Conservation (phyloP, 1,140 invertebrate species). For the Macrobrachium rosenbergii region DNA sequence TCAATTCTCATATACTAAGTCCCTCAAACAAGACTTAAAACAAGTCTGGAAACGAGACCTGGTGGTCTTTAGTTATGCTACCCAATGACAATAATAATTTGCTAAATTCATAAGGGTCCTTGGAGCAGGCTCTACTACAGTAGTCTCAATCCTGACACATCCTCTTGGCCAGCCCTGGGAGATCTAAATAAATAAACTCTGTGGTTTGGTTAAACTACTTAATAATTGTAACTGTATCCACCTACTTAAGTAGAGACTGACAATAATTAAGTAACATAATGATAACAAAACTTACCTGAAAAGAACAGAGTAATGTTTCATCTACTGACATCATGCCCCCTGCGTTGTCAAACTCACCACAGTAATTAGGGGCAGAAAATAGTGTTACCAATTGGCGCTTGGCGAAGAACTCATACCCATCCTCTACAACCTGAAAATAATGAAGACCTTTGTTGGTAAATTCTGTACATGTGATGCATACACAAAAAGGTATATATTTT, state of each 20-base stretch:
- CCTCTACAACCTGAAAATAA: constrained; percentile 77
- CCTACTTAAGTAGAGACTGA: background rate
- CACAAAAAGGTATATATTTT: too few relatives aligned
- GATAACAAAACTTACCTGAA: constrained; percentile 71
- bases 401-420: constrained; percentile 84
- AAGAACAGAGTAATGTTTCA: constrained; percentile 85
- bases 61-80: too few relatives aligned
- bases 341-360: constrained; percentile 87
- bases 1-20: too few relatives aligned
- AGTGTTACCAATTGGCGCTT: constrained; percentile 81
- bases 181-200: constrained; percentile 6
- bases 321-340: constrained; percentile 90
- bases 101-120: too few relatives aligned
- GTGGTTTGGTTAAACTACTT: background rate
- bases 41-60: too few relatives aligned
- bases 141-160: too few relatives aligned
- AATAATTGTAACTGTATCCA: background rate
- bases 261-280: background rate
- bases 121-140: too few relatives aligned
- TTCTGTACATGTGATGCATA: too few relatives aligned
- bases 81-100: too few relatives aligned
- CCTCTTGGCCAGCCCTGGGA: background rate
- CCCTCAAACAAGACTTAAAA: too few relatives aligned
- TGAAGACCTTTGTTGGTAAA: background rate
- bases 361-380: constrained; percentile 90